Base-by-base conservation (phyloP, 1,140 invertebrate species). In the Drosophila ambigua region DNA sequence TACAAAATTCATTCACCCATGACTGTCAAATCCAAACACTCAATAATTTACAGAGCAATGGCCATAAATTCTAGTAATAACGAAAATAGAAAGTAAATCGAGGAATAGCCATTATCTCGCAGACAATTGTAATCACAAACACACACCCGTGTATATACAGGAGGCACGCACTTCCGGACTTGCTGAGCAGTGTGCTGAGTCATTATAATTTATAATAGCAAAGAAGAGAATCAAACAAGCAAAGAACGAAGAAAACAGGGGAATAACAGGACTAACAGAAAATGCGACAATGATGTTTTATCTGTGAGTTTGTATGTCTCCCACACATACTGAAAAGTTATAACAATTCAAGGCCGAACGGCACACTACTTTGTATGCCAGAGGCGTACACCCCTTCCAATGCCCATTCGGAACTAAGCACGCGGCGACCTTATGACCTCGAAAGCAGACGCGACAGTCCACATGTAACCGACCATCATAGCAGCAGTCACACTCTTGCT, bases 171-270 rank as follows among this genome's bases (percentile, higher is more conserved):
- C 79, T 79, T 87, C 79, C 83, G 79, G 41, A 46, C 31, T 65
- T 16, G 54, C 46, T 48, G 49, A 57, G 58, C 60, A 59, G 71
- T 67, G 55, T 77, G 83, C 82, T 87, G 83, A 87, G 83, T 87
- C 83, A 88, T 88, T 87, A 83, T 88, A 88, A 83, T 88, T 79
- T 87, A 88, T 88, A 88, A 87, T 77, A 71, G 54, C 74, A 76
- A 20, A 68, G 64, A 28, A 53, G 39, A 68, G 55, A 65, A 35
- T 39, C 39, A 49, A 24, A 68, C 59, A 60, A 53, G 46, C 35
- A 84, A 61, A 60, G 45, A 44, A 39, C 1, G 48, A 62, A 58
- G 26, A 48, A 61, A 79, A 46, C 16, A 53, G 24, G 58, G 58
- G 39, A 41, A 60, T 43, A 49, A 44, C 62, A 58, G 53, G 46